A percentile compares a stretch with the other conserved stretches of the same genome.
phyloP scores from a whole-genome alignment of 2,888 invertebrate species.

The Drosophila mimetica region DNA sequence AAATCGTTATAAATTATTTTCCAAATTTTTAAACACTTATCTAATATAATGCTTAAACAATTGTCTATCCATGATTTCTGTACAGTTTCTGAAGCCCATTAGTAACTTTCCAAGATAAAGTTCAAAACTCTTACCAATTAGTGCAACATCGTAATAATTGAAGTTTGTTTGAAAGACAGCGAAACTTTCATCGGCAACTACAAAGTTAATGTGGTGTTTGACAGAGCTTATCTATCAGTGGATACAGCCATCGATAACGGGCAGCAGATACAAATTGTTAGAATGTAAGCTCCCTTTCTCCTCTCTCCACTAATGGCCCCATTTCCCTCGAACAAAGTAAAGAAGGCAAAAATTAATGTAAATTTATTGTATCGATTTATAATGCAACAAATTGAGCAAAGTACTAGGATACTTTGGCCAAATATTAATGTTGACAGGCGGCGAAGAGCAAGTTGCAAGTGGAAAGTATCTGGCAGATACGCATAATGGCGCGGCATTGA shows the following conservation, averaged over 20 bases:
- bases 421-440: slow-evolving; percentile 67
- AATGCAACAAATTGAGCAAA: slow-evolving; percentile 66
- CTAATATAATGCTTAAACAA: not conserved
- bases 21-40: not conserved
- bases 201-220: slow-evolving; percentile 18
- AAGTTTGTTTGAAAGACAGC: slow-evolving; percentile 1
- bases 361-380: slow-evolving; percentile 79
- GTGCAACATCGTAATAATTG: not conserved
- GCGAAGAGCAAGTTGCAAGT: slow-evolving; percentile 2
- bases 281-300: slow-evolving; percentile 10
- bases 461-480: slow-evolving; percentile 58
- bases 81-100: not conserved
- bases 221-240: slow-evolving; percentile 35
- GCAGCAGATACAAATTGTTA: slow-evolving; percentile 15
- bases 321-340: slow-evolving; percentile 22
- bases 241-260: slow-evolving; percentile 19
- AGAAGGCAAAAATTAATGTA: slow-evolving; percentile 65
- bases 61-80: not conserved
- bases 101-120: not conserved
- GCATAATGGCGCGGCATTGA: slow-evolving; percentile 50
- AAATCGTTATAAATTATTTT: too few species aligned
- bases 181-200: slow-evolving; percentile 8
- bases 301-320: slow-evolving; percentile 25
- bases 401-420: slow-evolving; percentile 46
- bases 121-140: slow-evolving; percentile 4